These are phyloP conservation scores for Hestina assimilis DNA, from an alignment of 1,140 invertebrate species.

Conservation along the genomic window DNA sequence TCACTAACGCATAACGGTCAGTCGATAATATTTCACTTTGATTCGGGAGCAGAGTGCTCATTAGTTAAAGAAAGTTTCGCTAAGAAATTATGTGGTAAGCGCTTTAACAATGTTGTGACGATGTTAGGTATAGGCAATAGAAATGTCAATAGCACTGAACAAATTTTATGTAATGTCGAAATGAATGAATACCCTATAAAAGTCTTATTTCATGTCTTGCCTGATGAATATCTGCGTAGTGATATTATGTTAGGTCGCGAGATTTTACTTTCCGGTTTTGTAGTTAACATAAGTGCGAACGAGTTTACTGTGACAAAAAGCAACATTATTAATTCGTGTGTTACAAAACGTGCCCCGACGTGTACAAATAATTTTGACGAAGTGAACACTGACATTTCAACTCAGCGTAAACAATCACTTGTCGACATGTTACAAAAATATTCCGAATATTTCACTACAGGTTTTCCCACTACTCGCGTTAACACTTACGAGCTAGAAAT, in stretches of 20 bases:
- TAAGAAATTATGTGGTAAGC: conserved; percentile 22
- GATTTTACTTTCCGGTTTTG: conserved; percentile 32
- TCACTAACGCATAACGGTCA: conserved; percentile 23
- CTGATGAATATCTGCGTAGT: conserved; percentile 16
- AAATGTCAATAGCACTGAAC: conserved; percentile 16
- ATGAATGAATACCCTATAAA: conserved; percentile 29
- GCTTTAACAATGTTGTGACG: conserved; percentile 20
- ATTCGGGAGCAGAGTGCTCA: conserved; percentile 38
- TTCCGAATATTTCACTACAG: too few species aligned
- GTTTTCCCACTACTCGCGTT: too few species aligned
- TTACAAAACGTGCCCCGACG: too few species aligned
- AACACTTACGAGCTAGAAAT: too few species aligned
- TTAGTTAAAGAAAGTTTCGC: conserved; percentile 32
- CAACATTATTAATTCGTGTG: too few species aligned
- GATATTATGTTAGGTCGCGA: conserved; percentile 38
- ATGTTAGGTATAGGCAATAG: conserved; percentile 24
- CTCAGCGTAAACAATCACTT: too few species aligned
- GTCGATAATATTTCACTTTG: conserved; percentile 29
- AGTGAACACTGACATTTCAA: too few species aligned
- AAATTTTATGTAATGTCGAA: conserved; percentile 27
- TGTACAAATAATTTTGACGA: too few species aligned
- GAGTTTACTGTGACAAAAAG: conserved; percentile 15
- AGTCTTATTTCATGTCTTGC: conserved; percentile 35
- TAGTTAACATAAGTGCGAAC: conserved; percentile 20
- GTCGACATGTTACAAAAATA: too few species aligned